Percentiles rank a stretch among this genome's conserved stretches.
Conservation (phyloP, 37 sponge, comb jelly and placozoan species). For the Corticium candelabrum region DNA sequence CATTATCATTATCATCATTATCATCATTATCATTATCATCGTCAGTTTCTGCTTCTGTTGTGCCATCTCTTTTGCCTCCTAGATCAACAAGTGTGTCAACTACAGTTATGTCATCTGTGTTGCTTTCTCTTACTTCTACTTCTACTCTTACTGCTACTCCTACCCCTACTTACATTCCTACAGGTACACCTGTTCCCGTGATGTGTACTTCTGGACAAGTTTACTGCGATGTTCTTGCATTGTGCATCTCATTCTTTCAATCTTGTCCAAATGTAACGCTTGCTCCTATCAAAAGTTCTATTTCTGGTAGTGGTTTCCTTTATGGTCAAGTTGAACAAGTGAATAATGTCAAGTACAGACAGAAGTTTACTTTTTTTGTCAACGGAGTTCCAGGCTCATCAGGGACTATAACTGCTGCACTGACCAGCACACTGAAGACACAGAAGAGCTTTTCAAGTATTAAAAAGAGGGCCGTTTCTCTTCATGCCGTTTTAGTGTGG, state of each 20-base stretch:
- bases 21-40: no score
- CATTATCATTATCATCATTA: no score
- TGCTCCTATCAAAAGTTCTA: not conserved
- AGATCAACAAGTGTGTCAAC: no score
- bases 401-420: not conserved
- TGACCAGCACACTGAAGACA: not conserved
- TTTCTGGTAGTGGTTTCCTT: not conserved
- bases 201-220: not conserved
- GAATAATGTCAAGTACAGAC: not conserved
- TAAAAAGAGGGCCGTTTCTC: not conserved
- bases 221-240: not conserved
- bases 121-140: not conserved
- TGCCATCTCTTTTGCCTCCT: no score
- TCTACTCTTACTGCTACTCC: not conserved
- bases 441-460: not conserved
- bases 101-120: not conserved
- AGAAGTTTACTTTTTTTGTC: not conserved
- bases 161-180: not conserved
- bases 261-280: not conserved
- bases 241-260: not conserved
- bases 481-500: not conserved
- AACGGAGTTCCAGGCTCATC: not conserved
- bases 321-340: not conserved
- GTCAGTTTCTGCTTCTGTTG: no score
- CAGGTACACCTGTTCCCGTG: not conserved